Evolutionary conservation across 2,888 invertebrate genomes (phyloP), one percentile per base, ranked within the genome.

Genomic region (Tenodera sinensis): DNA sequence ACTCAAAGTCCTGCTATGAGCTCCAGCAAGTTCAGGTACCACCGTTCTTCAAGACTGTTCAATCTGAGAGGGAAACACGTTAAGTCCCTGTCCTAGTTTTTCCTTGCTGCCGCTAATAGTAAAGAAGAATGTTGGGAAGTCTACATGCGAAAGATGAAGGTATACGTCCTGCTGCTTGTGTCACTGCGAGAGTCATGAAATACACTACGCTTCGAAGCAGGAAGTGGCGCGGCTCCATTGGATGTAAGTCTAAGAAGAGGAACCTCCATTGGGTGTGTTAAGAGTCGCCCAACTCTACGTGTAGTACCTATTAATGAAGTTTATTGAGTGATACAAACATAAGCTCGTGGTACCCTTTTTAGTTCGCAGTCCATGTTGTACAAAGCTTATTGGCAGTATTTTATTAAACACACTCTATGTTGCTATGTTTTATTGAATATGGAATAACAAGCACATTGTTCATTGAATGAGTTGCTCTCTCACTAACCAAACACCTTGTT

Each of bases 51-150:
- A 90, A 92, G 92, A 92, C 91, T 89, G 92, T 90, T 47, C 89
- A 90, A 90, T 92, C 71, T 91, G 91, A 88, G 89, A 90, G 85
- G 92, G 92, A 42, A 91, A 92, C 84, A 91, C 90, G 86, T 89
- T 92, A 47, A 90, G 92, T 83, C 91, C 89, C 27, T 93, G 93
- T 89, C 92, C 92, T 12, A 91, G 90, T 82, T 93, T 92, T 89
- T 89, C 91, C 30, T 91, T 92, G n/a, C 91, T 92, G 20, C 91
- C 92, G 27, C 91, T 91, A 28, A 81, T 87, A 20, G 86, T 81
- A 12, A 90, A 47, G 84, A 87, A 90, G 12, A 89, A 90, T 14
- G 87, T 88, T 20, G 91, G 90, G 6, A 89, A 90, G 28, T 92
- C 92, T 90, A 90, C 89, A 25, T 90, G 91, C 3, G 83, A 90